phyloP scores from a whole-genome alignment of 2,797 vertebrate genomes.

The Anguilla megastoma region DNA sequence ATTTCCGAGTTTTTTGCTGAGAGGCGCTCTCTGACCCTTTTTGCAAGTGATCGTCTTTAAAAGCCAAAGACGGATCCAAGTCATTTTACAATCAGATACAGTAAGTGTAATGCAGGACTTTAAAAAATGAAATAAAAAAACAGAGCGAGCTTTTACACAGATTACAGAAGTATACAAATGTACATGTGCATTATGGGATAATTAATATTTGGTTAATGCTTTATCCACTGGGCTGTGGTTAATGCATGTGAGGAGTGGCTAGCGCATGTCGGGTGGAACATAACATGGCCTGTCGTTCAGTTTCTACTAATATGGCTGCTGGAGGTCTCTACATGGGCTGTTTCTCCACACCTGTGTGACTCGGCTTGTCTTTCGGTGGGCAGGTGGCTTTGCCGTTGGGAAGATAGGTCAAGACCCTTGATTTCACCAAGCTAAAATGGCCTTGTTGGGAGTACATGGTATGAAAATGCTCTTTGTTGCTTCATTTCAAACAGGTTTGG shows the following conservation, averaged over 20 bases:
- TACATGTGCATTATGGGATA: neutral
- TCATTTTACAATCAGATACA: constrained; percentile 30
- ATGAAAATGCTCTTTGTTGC: neutral
- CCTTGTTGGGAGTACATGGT: neutral
- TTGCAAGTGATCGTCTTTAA: neutral
- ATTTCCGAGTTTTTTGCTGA: constrained; percentile 13
- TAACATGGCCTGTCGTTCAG: neutral
- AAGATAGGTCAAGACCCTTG: neutral
- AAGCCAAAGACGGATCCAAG: constrained; percentile 26
- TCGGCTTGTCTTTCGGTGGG: neutral
- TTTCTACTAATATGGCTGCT: neutral
- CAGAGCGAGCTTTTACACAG: neutral
- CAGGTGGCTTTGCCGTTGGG: neutral
- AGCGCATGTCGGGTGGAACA: neutral
- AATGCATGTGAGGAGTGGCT: neutral
- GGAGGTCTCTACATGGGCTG: neutral
- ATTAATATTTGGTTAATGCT: neutral
- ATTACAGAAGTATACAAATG: neutral
- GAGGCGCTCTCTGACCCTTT: neutral
- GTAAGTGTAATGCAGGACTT: neutral
- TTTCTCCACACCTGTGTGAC: neutral
- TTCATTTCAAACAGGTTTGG: neutral
- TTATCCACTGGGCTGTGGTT: neutral
- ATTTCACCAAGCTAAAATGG: neutral
- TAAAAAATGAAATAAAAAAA: neutral